Base-by-base conservation (phyloP, 2,888 invertebrate genomes). In the Endotricha flammealis region DNA sequence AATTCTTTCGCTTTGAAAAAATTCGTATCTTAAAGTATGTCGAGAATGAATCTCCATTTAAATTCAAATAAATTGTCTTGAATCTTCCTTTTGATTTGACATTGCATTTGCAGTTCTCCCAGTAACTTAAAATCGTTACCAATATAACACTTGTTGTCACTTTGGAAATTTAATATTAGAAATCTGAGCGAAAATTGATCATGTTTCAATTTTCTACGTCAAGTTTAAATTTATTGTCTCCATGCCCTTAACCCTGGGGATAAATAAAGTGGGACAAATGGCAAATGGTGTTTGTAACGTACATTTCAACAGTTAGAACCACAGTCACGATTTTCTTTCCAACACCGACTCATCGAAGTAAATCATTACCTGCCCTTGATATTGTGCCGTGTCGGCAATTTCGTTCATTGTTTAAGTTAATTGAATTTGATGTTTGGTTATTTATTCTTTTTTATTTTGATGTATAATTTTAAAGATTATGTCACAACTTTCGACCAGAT, bases 311-410 rank as follows among this genome's bases (percentile, higher is more conserved):
- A 38, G 50, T 65, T 65, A 61, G 57, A 62, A 49, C 55, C 50
- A 47, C 53, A 50, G 66, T 69, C 68, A 70, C 73, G 71, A 66
- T 50, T 57, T 57, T 35, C 47, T 65, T 64, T 64, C 59, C 51
- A 42, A 44, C 47, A 42, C 56, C 57, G 57, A 60, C 63, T 56
- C 54, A 54, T 64, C 53, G 59, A 57, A 48, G 49, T 48, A 53
- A 54, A 57, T 59, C 53, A 57, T 55, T 47, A 40, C 39, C 38
- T 46, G 53, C 51, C 51, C 53, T 54, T 55, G 55, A 55, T 54
- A 54, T 46, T 50, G 47, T 35, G 41, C 29, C 23, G 29, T 23
- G 29, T 22, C 29, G 23, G 22, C 22, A 12, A 29, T 35, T 35
- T 35, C 13, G 4, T 32, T 9, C 5, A 30, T 31, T 31, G 22